phyloP scores from a whole-genome alignment of 2,113 vertebrate genomes.

The Orientallactaga bullata region DNA sequence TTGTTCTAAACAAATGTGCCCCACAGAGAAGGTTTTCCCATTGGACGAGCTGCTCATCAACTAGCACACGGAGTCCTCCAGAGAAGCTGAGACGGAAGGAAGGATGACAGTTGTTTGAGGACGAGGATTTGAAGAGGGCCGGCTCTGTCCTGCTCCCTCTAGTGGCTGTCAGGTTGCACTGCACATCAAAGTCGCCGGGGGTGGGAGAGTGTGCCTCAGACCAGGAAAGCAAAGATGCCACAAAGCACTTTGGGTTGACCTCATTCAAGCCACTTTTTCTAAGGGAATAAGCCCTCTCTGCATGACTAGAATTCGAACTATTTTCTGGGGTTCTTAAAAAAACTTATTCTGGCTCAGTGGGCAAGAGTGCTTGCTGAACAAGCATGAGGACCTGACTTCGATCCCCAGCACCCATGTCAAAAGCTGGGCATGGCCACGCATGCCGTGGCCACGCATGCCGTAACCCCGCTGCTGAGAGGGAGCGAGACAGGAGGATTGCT shows the following conservation, averaged over 20 bases:
- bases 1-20: not conserved
- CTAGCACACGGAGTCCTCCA: accelerated
- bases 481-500: too few relatives aligned
- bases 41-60: not conserved
- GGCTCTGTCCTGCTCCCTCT: not conserved
- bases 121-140: not conserved
- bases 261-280: not conserved
- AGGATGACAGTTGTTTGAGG: accelerated
- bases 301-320: not conserved
- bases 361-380: too few relatives aligned
- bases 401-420: too few relatives aligned
- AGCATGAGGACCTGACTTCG: too few relatives aligned
- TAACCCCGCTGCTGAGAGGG: too few relatives aligned
- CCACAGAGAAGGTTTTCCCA: not conserved
- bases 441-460: too few relatives aligned
- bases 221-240: not conserved
- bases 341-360: not conserved
- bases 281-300: not conserved
- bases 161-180: too few relatives aligned
- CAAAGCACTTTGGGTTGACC: not conserved
- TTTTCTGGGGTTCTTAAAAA: not conserved
- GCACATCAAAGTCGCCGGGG: not conserved
- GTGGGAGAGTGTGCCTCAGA: not conserved
- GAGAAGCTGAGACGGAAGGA: accelerated
- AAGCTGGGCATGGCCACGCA: too few relatives aligned